A percentile compares a stretch with the other conserved stretches of the same genome.
phyloP scores from a whole-genome alignment of 2,113 vertebrate genomes.

The Sarotherodon lohbergeri region DNA sequence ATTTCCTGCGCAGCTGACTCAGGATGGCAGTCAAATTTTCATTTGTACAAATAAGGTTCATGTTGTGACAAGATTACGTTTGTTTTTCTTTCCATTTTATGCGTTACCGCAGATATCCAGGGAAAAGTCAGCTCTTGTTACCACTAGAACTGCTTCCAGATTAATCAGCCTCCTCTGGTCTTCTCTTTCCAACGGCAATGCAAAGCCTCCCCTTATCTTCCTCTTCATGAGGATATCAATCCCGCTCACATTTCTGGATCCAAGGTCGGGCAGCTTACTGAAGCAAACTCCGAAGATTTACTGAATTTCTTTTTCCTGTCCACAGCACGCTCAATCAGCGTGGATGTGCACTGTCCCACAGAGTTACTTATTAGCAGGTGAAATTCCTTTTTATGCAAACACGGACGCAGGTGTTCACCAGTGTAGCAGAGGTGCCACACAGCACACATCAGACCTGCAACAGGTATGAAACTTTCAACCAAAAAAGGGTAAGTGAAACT shows the following conservation, averaged over 20 bases:
- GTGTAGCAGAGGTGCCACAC: background rate
- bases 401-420: background rate
- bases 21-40: background rate
- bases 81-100: no score
- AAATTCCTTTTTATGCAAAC: background rate
- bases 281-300: background rate
- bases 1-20: background rate
- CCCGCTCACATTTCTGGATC: background rate
- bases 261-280: background rate
- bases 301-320: background rate
- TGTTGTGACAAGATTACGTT: background rate
- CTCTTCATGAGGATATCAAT: background rate
- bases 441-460: background rate
- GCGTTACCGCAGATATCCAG: background rate
- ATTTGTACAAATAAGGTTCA: background rate
- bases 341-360: background rate
- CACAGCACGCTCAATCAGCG: background rate
- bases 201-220: rapidly evolving
- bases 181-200: background rate
- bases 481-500: background rate
- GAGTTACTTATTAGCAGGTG: background rate
- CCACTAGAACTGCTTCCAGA: background rate
- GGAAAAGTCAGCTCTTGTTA: background rate
- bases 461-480: background rate
- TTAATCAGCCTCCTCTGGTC: background rate